Base-by-base conservation (phyloP, 2,113 vertebrate genomes). In the Chunga burmeisteri region DNA sequence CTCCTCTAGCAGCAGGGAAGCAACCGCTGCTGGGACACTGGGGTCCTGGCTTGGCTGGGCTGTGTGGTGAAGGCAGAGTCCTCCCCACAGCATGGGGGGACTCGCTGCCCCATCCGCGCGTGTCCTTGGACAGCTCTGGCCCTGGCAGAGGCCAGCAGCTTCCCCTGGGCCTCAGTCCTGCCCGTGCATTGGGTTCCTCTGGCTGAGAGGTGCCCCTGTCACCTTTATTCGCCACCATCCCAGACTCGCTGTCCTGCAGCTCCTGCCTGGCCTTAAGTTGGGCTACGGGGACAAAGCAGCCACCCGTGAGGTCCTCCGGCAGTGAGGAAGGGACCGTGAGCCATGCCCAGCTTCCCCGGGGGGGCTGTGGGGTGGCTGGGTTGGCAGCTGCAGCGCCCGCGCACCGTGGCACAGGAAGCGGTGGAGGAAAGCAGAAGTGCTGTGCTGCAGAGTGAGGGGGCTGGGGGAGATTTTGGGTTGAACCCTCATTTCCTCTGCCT, bases 381-480 rank as follows among this genome's bases (percentile, higher is more conserved):
- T 2, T 75, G 75, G 81, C 63, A 73, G 81, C 77, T 49, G 77
- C 29, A 5, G 20, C 7, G 0, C 63, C 88, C 10, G 10, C 15
- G 3, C 5, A 1, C n/a, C 1, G 10, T 5, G 6, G 72, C 52
- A 40, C 93, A 96, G 96, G 96, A 96, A 96, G 91, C 30, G 40
- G 71, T 6, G 3, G 80, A 79, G 77, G 74, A 61, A 97, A 96
- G 96, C 92, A 97, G 96, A 96, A 97, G 92, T 93, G 73, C 38
- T 0, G 46, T 32, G 65, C 34, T 29, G 49, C 6, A 3, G 47
- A 1, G 2, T 1, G 1, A 13, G 32, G 55, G 56, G 7, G 32
- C 34, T 40, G 8, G 2, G 49, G 78, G 18, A 42, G 53, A 44
- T 77, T 68, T 66, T 86, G 81, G 40, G 79, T 55, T 88, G 52